A percentile compares a stretch with the other conserved stretches of the same genome.
phyloP scores from a whole-genome alignment of 2,797 vertebrate species.

The Austrolebias charrua region DNA sequence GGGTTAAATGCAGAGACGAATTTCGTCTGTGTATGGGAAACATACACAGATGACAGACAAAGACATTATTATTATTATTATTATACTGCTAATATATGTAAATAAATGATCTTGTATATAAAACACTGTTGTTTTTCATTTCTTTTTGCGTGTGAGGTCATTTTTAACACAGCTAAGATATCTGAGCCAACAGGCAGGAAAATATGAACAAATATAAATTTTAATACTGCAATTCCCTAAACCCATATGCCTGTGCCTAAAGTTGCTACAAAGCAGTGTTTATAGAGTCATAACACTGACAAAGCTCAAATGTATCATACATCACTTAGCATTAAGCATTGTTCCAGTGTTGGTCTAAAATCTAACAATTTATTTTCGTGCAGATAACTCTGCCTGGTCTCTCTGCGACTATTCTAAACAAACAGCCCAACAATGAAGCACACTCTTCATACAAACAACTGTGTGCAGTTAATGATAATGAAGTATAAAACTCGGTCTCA shows the following conservation, averaged over 20 bases:
- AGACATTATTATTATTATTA: too few relatives aligned
- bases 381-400: neutral
- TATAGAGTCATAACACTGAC: neutral
- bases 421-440: conserved; percentile 11
- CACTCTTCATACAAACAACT: conserved; percentile 4
- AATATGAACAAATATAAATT: too few relatives aligned
- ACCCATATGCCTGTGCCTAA: neutral
- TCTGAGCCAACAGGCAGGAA: too few relatives aligned
- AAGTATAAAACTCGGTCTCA: neutral
- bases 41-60: too few relatives aligned
- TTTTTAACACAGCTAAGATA: too few relatives aligned
- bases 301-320: neutral
- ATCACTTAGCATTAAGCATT: neutral
- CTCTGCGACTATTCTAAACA: neutral
- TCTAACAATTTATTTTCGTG: neutral
- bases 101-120: too few relatives aligned
- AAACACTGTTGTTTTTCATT: too few relatives aligned
- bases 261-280: neutral
- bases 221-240: too few relatives aligned
- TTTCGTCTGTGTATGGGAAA: too few relatives aligned
- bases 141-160: too few relatives aligned
- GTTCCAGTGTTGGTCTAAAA: neutral
- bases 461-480: neutral
- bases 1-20: too few relatives aligned
- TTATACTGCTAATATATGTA: too few relatives aligned